Evolutionary conservation across 2,888 invertebrate genomes (phyloP), one percentile per base, ranked within the genome.

Genomic region (Lycaena phlaeas): DNA sequence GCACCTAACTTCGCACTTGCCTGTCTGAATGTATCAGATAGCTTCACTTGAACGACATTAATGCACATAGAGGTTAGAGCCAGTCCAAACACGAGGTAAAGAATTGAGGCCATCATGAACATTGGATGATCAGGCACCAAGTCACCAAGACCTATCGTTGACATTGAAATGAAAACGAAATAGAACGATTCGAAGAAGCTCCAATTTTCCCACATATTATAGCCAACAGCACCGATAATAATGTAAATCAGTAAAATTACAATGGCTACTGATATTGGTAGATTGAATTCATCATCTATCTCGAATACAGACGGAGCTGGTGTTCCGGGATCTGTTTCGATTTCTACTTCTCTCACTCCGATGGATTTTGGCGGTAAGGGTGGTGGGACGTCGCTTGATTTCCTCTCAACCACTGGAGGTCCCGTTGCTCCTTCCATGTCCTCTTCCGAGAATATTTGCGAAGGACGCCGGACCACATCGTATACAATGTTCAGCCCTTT

Each of bases 31-130:
- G 94, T 93, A 66, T 93, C 90, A 31, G 92, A 92, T 29, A 90
- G 57, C 64, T 90, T 90, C 30, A 92, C 91, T 85, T 97, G 97
- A 1, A 97, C 95, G 10, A 98, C 96, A 62, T 97, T 97, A 57
- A 98, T 95, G 71, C 96, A 95, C 97, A 98, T 97, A 52, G 97
- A 96, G 38, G 97, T 97, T 12, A 98, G 85, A 0, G 98, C 95
- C 44, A 98, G 85, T 4, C 98, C 98, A 57, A 98, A 95, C 14
- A 98, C 92, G 41, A 98, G 85, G 65, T 98, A 97, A 34, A 97
- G 87, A 57, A 97, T 96, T 26, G 96, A 95, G 41, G 92, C 88
- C 87, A 98, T 92, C 90, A 98, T 95, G 58, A 89, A 91, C 69
- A 90, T 88, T 1, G 96, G 96, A 74, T 95, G 93, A 67, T 92